Evolutionary conservation across 2,113 vertebrate species (phyloP).

Genomic region (Thryonomys swinderianus): DNA sequence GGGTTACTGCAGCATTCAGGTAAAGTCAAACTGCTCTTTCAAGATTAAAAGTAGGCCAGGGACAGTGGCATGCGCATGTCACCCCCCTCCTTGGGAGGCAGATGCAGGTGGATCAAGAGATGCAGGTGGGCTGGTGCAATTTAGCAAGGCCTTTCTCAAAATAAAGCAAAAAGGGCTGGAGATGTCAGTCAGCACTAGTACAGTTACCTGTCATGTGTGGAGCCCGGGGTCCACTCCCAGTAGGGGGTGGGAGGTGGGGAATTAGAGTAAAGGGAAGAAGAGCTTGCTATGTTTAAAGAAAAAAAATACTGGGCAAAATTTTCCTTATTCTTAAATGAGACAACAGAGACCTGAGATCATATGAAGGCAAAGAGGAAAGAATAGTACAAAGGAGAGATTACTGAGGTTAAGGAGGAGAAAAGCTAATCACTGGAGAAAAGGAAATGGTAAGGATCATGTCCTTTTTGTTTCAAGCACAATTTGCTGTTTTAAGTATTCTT

Average conservation of each 20-base stretch:
- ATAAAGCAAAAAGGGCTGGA: too few species aligned
- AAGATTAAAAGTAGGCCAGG: background rate
- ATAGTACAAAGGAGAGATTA: background rate
- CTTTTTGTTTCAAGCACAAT: background rate
- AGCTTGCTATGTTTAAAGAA: conserved; percentile 17
- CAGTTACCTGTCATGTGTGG: background rate
- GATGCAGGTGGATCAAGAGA: background rate
- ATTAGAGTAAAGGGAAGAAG: conserved; percentile 33
- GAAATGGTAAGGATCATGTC: background rate
- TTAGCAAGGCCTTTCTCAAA: background rate
- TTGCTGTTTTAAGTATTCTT: too few species aligned
- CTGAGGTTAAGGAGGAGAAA: background rate
- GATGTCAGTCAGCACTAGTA: too few species aligned
- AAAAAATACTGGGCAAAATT: background rate
- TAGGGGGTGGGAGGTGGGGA: background rate
- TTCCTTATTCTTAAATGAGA: background rate
- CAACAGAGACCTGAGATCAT: conserved; percentile 28
- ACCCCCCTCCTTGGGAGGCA: background rate
- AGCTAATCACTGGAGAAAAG: background rate
- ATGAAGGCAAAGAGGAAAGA: background rate
- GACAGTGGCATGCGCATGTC: background rate
- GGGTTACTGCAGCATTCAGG: background rate
- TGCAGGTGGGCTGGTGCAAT: background rate
- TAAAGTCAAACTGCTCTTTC: background rate
- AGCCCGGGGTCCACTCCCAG: background rate